A percentile compares a stretch with the other conserved stretches of the same genome.
Evolutionary conservation across 2,797 vertebrate genomes (phyloP).

Genomic region (Karalla daura): DNA sequence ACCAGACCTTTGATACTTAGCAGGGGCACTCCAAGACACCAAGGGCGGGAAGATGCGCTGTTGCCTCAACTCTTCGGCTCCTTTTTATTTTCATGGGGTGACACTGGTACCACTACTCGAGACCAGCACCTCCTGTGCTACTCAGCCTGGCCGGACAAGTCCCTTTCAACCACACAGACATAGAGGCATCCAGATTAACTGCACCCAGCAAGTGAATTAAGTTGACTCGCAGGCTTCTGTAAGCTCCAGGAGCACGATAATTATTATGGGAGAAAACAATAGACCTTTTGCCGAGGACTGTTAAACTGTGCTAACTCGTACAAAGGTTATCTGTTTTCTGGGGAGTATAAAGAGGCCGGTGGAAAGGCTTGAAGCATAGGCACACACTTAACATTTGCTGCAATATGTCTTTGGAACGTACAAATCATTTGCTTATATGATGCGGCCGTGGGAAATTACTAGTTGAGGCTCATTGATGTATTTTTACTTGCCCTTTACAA

Average conservation of each 20-base stretch:
- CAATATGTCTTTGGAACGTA: background rate
- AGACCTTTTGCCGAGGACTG: slow-evolving; percentile 28
- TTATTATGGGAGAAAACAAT: background rate
- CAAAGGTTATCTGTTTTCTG: slow-evolving; percentile 10
- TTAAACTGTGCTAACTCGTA: background rate
- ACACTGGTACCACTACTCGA: background rate
- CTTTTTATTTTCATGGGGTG: slow-evolving; percentile 15
- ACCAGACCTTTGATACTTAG: slow-evolving; percentile 67
- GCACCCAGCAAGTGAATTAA: too few species aligned
- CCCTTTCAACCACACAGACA: background rate
- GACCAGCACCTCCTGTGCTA: background rate
- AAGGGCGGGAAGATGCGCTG: slow-evolving; percentile 41
- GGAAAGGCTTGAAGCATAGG: background rate
- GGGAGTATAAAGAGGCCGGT: background rate
- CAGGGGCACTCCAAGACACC: slow-evolving; percentile 65
- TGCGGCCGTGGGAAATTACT: background rate
- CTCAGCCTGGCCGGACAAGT: background rate
- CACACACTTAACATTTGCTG: background rate
- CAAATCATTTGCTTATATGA: slow-evolving; percentile 35
- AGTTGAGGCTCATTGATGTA: slow-evolving; percentile 1
- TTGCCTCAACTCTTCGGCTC: slow-evolving; percentile 29
- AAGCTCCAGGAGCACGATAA: background rate
- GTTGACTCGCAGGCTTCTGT: background rate
- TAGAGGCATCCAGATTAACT: background rate
- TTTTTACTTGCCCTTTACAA: background rate